These are phyloP conservation scores for Antechinus flavipes DNA, from an alignment of 2,113 vertebrate species.

Conservation along the genomic window DNA sequence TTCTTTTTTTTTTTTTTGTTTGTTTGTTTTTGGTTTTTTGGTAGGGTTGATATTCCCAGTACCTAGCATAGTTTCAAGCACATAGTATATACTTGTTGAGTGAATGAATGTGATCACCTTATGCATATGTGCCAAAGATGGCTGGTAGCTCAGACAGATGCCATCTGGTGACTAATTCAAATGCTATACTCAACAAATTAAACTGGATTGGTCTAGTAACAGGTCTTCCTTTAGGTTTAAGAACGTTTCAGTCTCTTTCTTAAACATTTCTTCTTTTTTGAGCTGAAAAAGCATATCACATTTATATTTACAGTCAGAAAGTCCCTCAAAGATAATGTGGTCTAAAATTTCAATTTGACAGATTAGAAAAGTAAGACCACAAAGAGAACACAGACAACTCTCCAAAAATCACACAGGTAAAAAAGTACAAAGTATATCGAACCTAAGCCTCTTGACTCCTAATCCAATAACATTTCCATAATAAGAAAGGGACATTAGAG, in stretches of 20 bases:
- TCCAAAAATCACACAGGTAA: not conserved
- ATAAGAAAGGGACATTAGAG: not conserved
- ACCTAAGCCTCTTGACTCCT: not conserved
- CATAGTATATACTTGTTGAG: not conserved
- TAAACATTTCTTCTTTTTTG: not conserved
- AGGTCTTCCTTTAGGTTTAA: not conserved
- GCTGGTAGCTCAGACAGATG: not conserved
- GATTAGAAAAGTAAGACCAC: not conserved
- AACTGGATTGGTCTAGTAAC: not conserved
- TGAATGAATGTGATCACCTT: not conserved
- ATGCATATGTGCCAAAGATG: not conserved
- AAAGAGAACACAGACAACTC: not conserved
- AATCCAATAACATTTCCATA: not conserved
- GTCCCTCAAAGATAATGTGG: not conserved
- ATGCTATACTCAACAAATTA: not conserved
- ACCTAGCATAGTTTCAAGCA: not conserved
- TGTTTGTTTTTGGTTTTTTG: no score
- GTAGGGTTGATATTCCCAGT: no score
- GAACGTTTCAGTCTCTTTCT: not conserved
- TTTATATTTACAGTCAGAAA: not conserved
- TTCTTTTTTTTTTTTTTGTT: not conserved
- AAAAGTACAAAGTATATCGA: not conserved
- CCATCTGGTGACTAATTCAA: not conserved
- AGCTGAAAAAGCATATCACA: not conserved
- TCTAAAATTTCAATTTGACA: not conserved